Evolutionary conservation across 2,113 vertebrate genomes (phyloP), one percentile per base, ranked within the genome.

Genomic region (Procavia capensis): DNA sequence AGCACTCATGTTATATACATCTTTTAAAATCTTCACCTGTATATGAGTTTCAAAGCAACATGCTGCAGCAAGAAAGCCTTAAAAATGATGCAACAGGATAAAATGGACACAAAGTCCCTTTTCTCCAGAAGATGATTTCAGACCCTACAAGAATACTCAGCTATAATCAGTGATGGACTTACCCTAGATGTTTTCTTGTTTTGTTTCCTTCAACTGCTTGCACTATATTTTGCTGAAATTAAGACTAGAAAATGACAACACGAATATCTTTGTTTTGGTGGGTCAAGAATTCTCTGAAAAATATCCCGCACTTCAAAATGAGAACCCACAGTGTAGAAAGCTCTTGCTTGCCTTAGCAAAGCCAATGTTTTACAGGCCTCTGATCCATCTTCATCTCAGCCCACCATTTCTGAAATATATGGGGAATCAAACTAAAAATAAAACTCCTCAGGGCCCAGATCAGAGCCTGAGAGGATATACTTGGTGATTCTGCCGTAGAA

Each of bases 221-320:
- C 36, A 47, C 14, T 96, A 45, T 39, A 93, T 95, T 93, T 93
- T 81, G 76, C 50, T 72, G 54, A 85, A 91, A 76, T 43, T 47
- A 43, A 66, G 31, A 27, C 82, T 75, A 63, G n/a, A 75, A 84
- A 90, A 87, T 57, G 29, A 61, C 59, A 89, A 79, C 61, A 91
- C 76, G 31, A 86, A 88, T 17, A 89, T 82, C 61, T 89, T 89
- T 93, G 50, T 41, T 93, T 94, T 41, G 82, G 54, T 85, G 74
- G 25, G 24, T 72, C 14, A 92, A 27, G 22, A 61, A 76, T 59
- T 93, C 70, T 88, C 81, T 20, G 36, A 39, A 82, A 96, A 93
- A 78, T 78, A 27, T 68, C 47, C 92, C 36, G 8, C 10, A 39
- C 3, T 45, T 63, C 66, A 95, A 66, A 79, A 66, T 59, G 24